These are phyloP conservation scores for Eurytoma californica DNA, from an alignment of 2,888 invertebrate genomes.

Conservation along the genomic window DNA sequence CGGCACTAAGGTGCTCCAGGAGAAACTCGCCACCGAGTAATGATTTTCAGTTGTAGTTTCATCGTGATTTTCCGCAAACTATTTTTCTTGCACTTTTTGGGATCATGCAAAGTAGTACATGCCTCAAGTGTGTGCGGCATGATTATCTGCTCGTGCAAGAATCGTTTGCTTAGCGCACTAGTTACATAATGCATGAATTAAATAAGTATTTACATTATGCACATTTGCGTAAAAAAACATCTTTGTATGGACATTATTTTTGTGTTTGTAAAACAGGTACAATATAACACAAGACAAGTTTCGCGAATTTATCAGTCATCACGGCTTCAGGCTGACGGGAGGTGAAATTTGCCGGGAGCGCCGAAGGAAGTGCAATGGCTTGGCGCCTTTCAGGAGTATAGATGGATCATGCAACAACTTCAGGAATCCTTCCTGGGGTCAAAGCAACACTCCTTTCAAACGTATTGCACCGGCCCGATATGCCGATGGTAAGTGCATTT, in stretches of 20 bases:
- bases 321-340: constrained; percentile 66
- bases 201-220: too few species aligned
- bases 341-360: constrained; percentile 55
- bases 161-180: too few species aligned
- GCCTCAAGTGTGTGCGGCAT: too few species aligned
- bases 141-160: too few species aligned
- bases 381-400: constrained; percentile 63
- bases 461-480: constrained; percentile 72
- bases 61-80: too few species aligned
- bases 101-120: too few species aligned
- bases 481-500: constrained; percentile 69
- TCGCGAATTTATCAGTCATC: constrained; percentile 74
- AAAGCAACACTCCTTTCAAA: constrained; percentile 64
- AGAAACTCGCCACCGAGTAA: constrained; percentile 57
- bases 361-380: constrained; percentile 53
- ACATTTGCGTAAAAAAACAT: too few species aligned
- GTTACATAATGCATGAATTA: too few species aligned
- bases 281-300: constrained; percentile 68
- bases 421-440: constrained; percentile 68
- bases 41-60: neutral
- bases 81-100: too few species aligned
- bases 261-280: too few species aligned
- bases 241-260: too few species aligned
- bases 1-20: constrained; percentile 60
- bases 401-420: constrained; percentile 73